Evolutionary conservation across 2,888 invertebrate species (phyloP).

Genomic region (Matsumyia berberina): DNA sequence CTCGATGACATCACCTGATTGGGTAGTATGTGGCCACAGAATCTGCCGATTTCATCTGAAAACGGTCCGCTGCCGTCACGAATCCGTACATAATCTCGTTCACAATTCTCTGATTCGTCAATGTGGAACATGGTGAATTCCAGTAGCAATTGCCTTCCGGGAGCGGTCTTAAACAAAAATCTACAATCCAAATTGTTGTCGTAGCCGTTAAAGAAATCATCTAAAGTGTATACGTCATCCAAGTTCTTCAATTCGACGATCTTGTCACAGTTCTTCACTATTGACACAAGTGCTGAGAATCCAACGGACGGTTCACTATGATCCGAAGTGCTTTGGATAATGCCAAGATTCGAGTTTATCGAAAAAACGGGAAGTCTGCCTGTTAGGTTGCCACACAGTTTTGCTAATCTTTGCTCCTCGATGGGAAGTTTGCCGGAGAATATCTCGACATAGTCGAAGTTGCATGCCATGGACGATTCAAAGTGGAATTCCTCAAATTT

Average conservation of each 20-base stretch:
- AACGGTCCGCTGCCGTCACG: conserved; percentile 89
- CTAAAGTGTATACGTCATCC: conserved; percentile 79
- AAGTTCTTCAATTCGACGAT: conserved; percentile 85
- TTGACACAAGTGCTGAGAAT: conserved; percentile 87
- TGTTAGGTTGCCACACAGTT: conserved; percentile 88
- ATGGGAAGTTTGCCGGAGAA: conserved; percentile 85
- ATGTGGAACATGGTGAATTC: conserved; percentile 86
- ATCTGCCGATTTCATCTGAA: conserved; percentile 87
- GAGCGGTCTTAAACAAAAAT: conserved; percentile 88
- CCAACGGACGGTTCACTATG: conserved; percentile 84
- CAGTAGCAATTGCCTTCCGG: conserved; percentile 87
- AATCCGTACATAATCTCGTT: conserved; percentile 89
- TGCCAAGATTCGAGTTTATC: conserved; percentile 86
- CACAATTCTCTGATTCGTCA: conserved; percentile 86
- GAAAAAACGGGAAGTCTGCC: conserved; percentile 86
- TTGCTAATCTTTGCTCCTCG: conserved; percentile 85
- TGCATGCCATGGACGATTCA: conserved; percentile 85
- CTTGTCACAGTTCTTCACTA: conserved; percentile 90
- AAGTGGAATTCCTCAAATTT: conserved; percentile 86
- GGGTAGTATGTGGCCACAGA: conserved; percentile 88
- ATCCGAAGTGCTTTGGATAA: conserved; percentile 86
- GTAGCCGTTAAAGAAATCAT: conserved; percentile 79
- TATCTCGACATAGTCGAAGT: conserved; percentile 87
- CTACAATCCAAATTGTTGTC: conserved; percentile 88
- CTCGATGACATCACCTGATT: conserved; percentile 86